Percentiles rank a stretch among this genome's conserved stretches.
Evolutionary conservation across 1,140 invertebrate species (phyloP).

Genomic region (Leptinotarsa undecemlineata): DNA sequence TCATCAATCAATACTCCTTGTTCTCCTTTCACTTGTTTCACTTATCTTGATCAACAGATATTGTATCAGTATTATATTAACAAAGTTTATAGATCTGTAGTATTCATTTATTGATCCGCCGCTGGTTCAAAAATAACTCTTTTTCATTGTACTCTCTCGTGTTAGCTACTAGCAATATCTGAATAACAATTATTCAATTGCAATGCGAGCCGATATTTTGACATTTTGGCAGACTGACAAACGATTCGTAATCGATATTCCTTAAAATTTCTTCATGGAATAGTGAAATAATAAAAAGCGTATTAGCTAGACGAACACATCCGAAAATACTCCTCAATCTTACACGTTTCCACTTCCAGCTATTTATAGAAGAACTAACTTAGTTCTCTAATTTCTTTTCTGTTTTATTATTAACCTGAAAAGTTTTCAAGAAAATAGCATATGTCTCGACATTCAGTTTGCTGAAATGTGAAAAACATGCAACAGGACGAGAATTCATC

Average conservation of each 20-base stretch:
- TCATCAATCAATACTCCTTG: no score
- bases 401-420: constrained; percentile 21
- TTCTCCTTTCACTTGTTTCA: no score
- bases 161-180: no score
- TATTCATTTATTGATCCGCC: no score
- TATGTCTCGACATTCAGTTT: constrained; percentile 1
- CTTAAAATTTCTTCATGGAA: constrained; percentile 1
- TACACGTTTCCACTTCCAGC: constrained; percentile 20
- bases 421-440: constrained; percentile 19
- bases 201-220: background rate
- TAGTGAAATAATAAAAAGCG: constrained; percentile 20
- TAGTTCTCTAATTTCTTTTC: constrained; percentile 23
- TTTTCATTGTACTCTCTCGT: no score
- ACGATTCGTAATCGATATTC: background rate
- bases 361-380: constrained; percentile 18
- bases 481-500: no score
- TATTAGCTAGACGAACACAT: constrained; percentile 20
- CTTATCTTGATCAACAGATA: no score
- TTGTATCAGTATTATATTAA: no score
- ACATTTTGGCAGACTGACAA: constrained; percentile 5
- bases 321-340: constrained; percentile 22
- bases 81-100: no score
- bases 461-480: constrained; percentile 2
- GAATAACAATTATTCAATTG: background rate
- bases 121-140: no score